Percentiles rank a stretch among this genome's conserved stretches.
These are phyloP conservation scores for Lipotes vexillifer DNA, from an alignment of 2,113 vertebrate genomes.

Conservation along the genomic window DNA sequence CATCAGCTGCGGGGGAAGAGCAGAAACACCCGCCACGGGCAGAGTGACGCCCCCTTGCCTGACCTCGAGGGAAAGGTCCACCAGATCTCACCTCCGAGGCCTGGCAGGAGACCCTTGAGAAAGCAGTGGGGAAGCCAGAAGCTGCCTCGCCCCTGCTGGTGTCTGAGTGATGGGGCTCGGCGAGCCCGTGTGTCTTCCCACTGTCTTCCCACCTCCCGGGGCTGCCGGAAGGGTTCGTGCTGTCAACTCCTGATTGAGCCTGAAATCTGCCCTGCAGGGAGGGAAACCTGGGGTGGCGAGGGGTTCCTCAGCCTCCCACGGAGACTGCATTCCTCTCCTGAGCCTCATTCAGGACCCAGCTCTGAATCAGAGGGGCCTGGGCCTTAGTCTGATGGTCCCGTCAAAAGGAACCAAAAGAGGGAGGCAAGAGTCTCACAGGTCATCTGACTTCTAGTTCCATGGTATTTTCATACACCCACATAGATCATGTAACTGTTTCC, in stretches of 20 bases:
- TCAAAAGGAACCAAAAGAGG: neutral
- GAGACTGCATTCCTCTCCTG: neutral
- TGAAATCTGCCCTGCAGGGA: neutral
- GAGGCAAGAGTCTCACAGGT: neutral
- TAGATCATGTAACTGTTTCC: neutral
- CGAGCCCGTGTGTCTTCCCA: neutral
- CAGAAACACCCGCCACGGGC: neutral
- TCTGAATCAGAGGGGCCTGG: neutral
- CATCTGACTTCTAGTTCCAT: neutral
- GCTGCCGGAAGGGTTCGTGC: neutral
- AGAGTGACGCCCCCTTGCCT: neutral
- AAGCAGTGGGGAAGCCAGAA: neutral
- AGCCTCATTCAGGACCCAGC: neutral
- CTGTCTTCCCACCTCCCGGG: neutral
- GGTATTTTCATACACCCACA: neutral
- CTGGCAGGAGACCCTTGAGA: neutral
- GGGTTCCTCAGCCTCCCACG: neutral
- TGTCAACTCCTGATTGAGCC: neutral
- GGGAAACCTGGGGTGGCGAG: neutral
- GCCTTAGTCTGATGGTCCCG: neutral
- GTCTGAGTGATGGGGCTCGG: neutral
- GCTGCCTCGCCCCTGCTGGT: accelerated
- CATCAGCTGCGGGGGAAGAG: conserved; percentile 80
- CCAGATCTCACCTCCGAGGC: no score
- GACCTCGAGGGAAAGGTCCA: neutral